These are phyloP conservation scores for Cathartes aura DNA, from an alignment of 2,113 vertebrate genomes.

Conservation along the genomic window DNA sequence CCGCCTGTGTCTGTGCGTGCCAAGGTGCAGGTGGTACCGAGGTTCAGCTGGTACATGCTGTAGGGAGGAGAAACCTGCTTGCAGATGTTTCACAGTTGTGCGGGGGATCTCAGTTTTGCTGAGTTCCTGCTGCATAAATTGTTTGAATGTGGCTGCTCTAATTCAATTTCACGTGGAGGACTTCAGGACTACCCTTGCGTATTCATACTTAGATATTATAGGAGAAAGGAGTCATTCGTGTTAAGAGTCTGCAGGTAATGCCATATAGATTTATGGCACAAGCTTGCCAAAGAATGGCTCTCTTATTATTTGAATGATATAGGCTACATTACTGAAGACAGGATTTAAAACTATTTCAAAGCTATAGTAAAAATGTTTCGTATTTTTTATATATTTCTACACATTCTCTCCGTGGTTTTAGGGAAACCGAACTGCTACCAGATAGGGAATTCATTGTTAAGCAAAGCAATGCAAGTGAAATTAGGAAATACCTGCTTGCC, in stretches of 20 bases:
- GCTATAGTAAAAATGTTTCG: not conserved
- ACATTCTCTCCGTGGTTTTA: not conserved
- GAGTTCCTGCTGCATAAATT: not conserved
- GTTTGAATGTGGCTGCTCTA: not conserved
- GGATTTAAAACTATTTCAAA: not conserved
- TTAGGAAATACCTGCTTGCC: not conserved
- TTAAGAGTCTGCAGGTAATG: not conserved
- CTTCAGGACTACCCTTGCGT: not conserved
- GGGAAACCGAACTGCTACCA: not conserved
- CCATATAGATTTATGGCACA: not conserved
- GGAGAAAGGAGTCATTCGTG: not conserved
- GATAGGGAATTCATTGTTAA: not conserved
- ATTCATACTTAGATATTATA: not conserved
- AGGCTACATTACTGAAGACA: not conserved
- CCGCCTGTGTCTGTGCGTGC: fast-evolving
- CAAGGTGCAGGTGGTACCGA: not conserved
- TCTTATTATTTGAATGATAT: not conserved
- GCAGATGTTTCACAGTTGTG: fast-evolving
- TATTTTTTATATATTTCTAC: not conserved
- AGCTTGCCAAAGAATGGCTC: not conserved
- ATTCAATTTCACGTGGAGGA: not conserved
- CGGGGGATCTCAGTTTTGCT: not conserved
- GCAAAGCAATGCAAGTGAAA: not conserved
- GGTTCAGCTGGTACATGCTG: not conserved
- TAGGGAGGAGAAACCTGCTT: not conserved